These are phyloP conservation scores for Nomada fucata DNA, from an alignment of 2,888 invertebrate species.

Conservation along the genomic window DNA sequence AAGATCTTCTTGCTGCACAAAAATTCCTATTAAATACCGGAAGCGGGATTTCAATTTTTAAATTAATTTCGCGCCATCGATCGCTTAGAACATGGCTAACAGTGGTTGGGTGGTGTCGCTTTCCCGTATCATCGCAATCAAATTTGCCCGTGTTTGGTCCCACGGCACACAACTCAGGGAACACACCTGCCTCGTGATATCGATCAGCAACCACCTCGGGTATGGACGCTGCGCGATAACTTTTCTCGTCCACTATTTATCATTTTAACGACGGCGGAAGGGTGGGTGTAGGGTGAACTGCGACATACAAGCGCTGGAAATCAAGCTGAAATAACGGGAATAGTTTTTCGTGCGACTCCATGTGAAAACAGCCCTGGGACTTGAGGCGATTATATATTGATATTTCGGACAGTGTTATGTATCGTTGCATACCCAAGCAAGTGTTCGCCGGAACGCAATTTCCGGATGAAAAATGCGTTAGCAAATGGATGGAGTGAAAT, in stretches of 20 bases:
- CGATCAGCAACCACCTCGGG: constrained; percentile 40
- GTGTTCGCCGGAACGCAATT: neutral
- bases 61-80: neutral
- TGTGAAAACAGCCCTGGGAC: constrained; percentile 1
- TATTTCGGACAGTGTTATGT: neutral
- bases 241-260: constrained; percentile 53
- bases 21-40: neutral
- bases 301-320: constrained; percentile 23
- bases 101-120: constrained; percentile 68
- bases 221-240: constrained; percentile 53
- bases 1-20: neutral
- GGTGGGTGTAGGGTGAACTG: constrained; percentile 6
- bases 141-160: constrained; percentile 23
- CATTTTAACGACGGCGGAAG: constrained; percentile 36
- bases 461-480: neutral
- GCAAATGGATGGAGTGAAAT: neutral
- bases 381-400: constrained; percentile 4
- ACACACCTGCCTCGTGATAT: constrained; percentile 58
- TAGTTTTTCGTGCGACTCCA: constrained; percentile 40
- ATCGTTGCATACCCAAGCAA: neutral
- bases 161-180: constrained; percentile 22
- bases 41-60: neutral
- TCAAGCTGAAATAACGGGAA: constrained; percentile 48
- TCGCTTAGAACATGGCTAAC: neutral
- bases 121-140: constrained; percentile 45